Conservation (phyloP, 2,888 invertebrate species). For the Noctua fimbriata region DNA sequence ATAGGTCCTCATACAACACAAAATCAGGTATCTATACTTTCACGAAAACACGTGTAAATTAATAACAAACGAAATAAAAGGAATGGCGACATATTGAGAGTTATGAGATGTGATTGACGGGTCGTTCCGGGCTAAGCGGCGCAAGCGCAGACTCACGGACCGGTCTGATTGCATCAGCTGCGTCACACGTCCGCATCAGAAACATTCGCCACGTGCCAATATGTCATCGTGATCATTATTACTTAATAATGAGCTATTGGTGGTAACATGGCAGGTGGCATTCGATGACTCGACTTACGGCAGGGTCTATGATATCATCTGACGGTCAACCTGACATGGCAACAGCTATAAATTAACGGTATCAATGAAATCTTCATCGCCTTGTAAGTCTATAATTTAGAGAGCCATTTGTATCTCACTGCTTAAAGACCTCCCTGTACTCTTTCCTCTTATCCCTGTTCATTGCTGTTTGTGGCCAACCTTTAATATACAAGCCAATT, state of each 20-base stretch:
- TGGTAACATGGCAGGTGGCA: background rate
- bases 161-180: constrained; percentile 46
- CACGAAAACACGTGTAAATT: background rate
- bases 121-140: constrained; percentile 42
- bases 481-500: background rate
- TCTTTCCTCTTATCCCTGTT: background rate
- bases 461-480: background rate
- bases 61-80: background rate
- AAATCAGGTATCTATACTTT: background rate
- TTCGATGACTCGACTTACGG: background rate
- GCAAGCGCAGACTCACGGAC: constrained; percentile 36
- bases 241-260: constrained; percentile 3
- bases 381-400: no score
- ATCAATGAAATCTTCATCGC: background rate
- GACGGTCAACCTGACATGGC: background rate
- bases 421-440: background rate
- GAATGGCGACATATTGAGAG: constrained; percentile 14
- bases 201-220: constrained; percentile 32
- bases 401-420: background rate
- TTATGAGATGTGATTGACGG: constrained; percentile 19
- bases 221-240: constrained; percentile 12
- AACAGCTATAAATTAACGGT: background rate
- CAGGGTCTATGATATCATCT: background rate
- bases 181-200: constrained; percentile 34
- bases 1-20: background rate